Evolutionary conservation across 2,888 invertebrate species (phyloP).

Genomic region (Cheilosia impressa): DNA sequence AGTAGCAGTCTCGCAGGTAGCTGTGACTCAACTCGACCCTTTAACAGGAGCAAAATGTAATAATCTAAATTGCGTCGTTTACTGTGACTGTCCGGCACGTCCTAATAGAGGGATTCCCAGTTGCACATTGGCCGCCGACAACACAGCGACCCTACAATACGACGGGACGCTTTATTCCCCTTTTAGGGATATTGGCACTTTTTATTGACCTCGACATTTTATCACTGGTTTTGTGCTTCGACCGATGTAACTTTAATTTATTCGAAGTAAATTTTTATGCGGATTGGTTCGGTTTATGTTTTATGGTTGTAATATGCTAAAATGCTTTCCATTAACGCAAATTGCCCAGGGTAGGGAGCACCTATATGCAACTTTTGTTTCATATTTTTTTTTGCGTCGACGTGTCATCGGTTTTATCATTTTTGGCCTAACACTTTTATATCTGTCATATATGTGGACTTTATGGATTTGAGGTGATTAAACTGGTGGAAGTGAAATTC

Average conservation of each 20-base stretch:
- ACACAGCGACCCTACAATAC: background rate
- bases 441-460: slow-evolving; percentile 33
- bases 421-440: slow-evolving; percentile 15
- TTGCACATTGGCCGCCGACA: slow-evolving; percentile 18
- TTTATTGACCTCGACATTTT: slow-evolving; percentile 68
- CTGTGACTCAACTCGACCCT: background rate
- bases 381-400: background rate
- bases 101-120: slow-evolving; percentile 33
- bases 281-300: slow-evolving; percentile 70
- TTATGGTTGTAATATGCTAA: slow-evolving; percentile 75
- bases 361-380: slow-evolving; percentile 7
- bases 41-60: slow-evolving; percentile 31
- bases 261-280: slow-evolving; percentile 70
- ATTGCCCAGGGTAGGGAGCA: slow-evolving; percentile 50
- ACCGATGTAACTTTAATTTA: slow-evolving; percentile 67
- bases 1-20: slow-evolving; percentile 14
- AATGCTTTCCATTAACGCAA: slow-evolving; percentile 75
- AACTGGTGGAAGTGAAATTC: slow-evolving; percentile 9
- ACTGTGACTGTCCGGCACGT: slow-evolving; percentile 32
- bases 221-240: slow-evolving; percentile 38
- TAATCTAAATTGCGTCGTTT: slow-evolving; percentile 66
- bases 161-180: slow-evolving; percentile 55
- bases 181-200: slow-evolving; percentile 72
- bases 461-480: slow-evolving; percentile 45
- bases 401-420: background rate